Evolutionary conservation across 2,113 vertebrate genomes (phyloP).

Genomic region (Pao palembangensis): DNA sequence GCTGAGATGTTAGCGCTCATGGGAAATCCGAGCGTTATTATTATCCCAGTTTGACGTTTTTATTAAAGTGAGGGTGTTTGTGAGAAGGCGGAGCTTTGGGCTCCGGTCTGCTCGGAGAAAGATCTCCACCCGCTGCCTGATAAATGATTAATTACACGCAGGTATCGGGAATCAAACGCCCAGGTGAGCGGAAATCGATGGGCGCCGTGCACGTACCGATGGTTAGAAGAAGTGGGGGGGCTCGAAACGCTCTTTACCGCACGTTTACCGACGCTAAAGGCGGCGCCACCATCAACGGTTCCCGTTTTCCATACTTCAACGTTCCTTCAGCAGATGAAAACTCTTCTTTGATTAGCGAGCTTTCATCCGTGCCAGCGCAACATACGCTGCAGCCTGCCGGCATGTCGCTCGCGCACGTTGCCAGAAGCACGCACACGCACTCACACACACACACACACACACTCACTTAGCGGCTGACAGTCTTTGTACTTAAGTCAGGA

Average conservation of each 20-base stretch:
- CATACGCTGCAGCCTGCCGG: slow-evolving; percentile 41
- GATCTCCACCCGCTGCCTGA: slow-evolving; percentile 26
- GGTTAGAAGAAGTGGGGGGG: slow-evolving; percentile 2
- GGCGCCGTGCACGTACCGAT: slow-evolving; percentile 15
- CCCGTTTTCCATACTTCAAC: not conserved
- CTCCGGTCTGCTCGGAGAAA: slow-evolving; percentile 31
- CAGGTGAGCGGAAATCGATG: slow-evolving; percentile 23
- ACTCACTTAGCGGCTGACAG: slow-evolving; percentile 15
- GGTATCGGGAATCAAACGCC: slow-evolving; percentile 32
- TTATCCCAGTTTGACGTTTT: slow-evolving; percentile 17
- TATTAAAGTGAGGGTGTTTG: slow-evolving; percentile 34
- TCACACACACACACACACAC: not conserved
- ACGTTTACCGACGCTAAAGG: not conserved
- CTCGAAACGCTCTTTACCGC: slow-evolving; percentile 9
- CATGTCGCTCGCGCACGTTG: slow-evolving; percentile 17
- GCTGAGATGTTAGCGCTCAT: slow-evolving; percentile 34
- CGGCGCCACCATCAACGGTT: too few species aligned
- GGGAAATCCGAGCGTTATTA: slow-evolving; percentile 15
- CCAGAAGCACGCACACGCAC: slow-evolving; percentile 15
- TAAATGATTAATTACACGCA: slow-evolving; percentile 43
- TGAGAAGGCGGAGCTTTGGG: slow-evolving; percentile 32
- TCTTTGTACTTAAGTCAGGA: slow-evolving; percentile 14
- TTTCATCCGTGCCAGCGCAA: slow-evolving; percentile 59
- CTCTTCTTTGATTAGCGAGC: slow-evolving; percentile 58
- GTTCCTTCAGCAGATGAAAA: slow-evolving; percentile 60